These are phyloP conservation scores for Sebastes ruberrimus DNA, from an alignment of 2,797 vertebrate genomes.

Conservation along the genomic window DNA sequence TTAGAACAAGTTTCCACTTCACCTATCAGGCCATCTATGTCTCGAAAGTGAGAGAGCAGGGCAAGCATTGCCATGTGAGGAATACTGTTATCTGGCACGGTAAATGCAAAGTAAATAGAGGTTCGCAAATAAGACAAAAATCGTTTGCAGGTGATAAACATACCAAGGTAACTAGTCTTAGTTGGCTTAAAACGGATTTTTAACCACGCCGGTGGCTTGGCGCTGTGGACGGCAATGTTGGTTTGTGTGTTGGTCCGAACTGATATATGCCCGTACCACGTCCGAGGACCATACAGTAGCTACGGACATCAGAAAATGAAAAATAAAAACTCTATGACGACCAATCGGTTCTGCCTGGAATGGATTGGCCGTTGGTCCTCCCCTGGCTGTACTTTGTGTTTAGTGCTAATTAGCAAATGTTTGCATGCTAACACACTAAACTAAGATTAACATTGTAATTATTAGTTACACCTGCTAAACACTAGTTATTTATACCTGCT, in stretches of 20 bases:
- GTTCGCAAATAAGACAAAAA: slow-evolving; percentile 70
- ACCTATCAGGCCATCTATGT: slow-evolving; percentile 79
- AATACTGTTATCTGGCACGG: slow-evolving; percentile 65
- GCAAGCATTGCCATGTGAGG: slow-evolving; percentile 79
- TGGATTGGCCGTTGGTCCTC: no score
- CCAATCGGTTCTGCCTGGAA: no score
- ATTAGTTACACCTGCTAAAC: background rate
- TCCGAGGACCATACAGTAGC: no score
- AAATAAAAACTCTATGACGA: no score
- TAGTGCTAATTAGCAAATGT: background rate
- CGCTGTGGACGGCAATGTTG: background rate
- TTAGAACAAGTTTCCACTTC: slow-evolving; percentile 79
- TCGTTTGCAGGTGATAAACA: slow-evolving; percentile 69
- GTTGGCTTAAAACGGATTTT: slow-evolving; percentile 34
- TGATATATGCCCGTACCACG: background rate
- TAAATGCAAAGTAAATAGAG: slow-evolving; percentile 69
- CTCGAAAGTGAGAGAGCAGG: slow-evolving; percentile 72
- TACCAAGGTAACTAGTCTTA: slow-evolving; percentile 38
- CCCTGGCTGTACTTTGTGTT: background rate
- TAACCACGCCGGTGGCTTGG: slow-evolving; percentile 17
- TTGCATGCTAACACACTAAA: background rate
- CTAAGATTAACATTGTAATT: background rate
- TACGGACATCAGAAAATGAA: no score
- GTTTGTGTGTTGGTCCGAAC: background rate
- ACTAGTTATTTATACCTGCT: background rate